Evolutionary conservation across 2,888 invertebrate genomes (phyloP).

Genomic region (Hemistola chrysoprasaria): DNA sequence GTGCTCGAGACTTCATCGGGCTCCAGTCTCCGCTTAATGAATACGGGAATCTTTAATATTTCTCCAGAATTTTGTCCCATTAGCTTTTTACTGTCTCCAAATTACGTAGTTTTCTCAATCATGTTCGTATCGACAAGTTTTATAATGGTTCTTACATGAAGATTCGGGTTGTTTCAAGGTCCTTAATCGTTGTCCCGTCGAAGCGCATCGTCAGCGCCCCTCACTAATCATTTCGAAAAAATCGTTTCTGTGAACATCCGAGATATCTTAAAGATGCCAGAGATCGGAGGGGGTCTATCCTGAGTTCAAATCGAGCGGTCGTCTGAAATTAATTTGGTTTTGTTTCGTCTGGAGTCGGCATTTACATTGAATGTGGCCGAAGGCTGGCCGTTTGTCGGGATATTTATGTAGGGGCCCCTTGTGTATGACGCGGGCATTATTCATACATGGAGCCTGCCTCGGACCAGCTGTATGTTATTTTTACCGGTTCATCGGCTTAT

Average conservation of each 20-base stretch:
- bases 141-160: slow-evolving; percentile 25
- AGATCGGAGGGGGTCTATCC: slow-evolving; percentile 65
- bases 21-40: slow-evolving; percentile 39
- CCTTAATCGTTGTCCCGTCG: slow-evolving; percentile 56
- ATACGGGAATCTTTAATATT: slow-evolving; percentile 22
- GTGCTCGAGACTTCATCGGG: slow-evolving; percentile 44
- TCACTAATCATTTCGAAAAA: slow-evolving; percentile 66
- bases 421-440: slow-evolving; percentile 78
- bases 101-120: slow-evolving; percentile 23
- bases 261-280: slow-evolving; percentile 62
- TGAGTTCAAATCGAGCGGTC: slow-evolving; percentile 65
- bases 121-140: slow-evolving; percentile 25
- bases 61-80: slow-evolving; percentile 7
- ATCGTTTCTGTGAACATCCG: slow-evolving; percentile 57
- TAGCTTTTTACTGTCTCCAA: slow-evolving; percentile 20
- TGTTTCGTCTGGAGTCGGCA: slow-evolving; percentile 79
- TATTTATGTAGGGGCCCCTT: slow-evolving; percentile 77
- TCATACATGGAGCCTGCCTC: slow-evolving; percentile 68
- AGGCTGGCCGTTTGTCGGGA: slow-evolving; percentile 71
- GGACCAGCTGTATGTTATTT: slow-evolving; percentile 74
- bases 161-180: slow-evolving; percentile 47
- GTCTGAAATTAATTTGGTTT: slow-evolving; percentile 80
- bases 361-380: slow-evolving; percentile 81
- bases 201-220: slow-evolving; percentile 45
- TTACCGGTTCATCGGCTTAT: slow-evolving; percentile 72